Percentiles rank a stretch among this genome's conserved stretches.
Conservation (phyloP, 1,140 invertebrate genomes). For the Thaumetopoea pityocampa region DNA sequence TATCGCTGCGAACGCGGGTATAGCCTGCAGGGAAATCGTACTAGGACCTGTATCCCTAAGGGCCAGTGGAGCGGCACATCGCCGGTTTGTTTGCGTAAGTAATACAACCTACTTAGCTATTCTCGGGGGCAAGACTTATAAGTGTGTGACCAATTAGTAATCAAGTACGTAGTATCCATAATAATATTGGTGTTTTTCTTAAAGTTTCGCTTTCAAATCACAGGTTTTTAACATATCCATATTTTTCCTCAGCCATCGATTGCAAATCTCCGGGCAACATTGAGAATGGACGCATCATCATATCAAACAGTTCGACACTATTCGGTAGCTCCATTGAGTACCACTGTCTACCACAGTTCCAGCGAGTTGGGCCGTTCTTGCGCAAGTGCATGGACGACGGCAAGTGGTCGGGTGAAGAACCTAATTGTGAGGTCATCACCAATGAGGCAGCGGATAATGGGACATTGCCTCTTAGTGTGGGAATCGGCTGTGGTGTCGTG, state of each 20-base stretch:
- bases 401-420: conserved; percentile 89
- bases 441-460: conserved; percentile 83
- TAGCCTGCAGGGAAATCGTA: conserved; percentile 86
- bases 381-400: conserved; percentile 89
- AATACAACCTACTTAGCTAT: not conserved
- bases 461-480: conserved; percentile 85
- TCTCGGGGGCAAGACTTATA: too few species aligned
- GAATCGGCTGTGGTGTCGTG: conserved; percentile 86
- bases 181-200: too few species aligned
- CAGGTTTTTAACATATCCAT: conserved; percentile 8
- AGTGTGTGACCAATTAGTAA: too few species aligned
- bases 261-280: conserved; percentile 87
- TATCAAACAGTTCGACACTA: conserved; percentile 88
- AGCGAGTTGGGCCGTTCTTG: conserved; percentile 87
- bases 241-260: conserved; percentile 81
- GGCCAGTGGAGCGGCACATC: conserved; percentile 89
- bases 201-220: too few species aligned
- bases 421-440: conserved; percentile 80
- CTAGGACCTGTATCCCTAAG: conserved; percentile 84
- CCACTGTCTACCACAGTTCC: conserved; percentile 90
- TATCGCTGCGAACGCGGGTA: conserved; percentile 90
- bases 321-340: conserved; percentile 91
- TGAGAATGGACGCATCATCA: conserved; percentile 90
- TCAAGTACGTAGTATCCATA: too few species aligned
- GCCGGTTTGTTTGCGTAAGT: conserved; percentile 89